phyloP scores from a whole-genome alignment of 2,113 vertebrate genomes.

The Recurvirostra avosetta region DNA sequence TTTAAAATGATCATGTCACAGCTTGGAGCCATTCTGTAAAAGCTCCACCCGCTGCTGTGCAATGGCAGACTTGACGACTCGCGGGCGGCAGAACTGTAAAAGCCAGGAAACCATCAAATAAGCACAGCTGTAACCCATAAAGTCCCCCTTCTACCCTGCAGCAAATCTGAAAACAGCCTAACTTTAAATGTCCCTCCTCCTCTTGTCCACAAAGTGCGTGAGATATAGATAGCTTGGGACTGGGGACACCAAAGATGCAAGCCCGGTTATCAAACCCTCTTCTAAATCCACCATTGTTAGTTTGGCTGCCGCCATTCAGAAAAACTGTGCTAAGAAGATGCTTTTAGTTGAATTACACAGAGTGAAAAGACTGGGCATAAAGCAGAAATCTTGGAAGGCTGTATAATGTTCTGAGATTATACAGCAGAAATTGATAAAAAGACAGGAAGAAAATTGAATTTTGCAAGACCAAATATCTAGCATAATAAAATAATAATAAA shows the following conservation, averaged over 20 bases:
- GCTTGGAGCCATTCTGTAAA: not conserved
- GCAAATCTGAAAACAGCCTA: conserved; percentile 32
- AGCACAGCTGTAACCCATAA: conserved; percentile 70
- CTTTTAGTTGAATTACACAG: not conserved
- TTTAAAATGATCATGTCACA: not conserved
- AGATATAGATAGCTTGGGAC: not conserved
- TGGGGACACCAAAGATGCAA: not conserved
- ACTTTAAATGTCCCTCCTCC: not conserved
- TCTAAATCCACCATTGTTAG: not conserved
- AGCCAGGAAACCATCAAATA: conserved; percentile 65
- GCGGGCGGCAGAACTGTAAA: not conserved
- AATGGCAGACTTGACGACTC: not conserved
- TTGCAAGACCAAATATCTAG: not conserved
- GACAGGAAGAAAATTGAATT: not conserved
- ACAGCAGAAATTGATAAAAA: not conserved
- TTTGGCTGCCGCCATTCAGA: not conserved
- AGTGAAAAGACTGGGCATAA: not conserved
- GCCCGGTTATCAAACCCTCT: not conserved
- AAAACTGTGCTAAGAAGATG: not conserved
- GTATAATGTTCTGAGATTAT: not conserved
- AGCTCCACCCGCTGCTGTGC: not conserved
- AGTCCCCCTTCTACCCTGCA: conserved; percentile 16
- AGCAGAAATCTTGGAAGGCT: not conserved
- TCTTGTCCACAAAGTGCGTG: not conserved
- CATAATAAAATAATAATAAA: not conserved